phyloP scores from a whole-genome alignment of 2,113 vertebrate genomes.

The Danio rerio region GRCz12tu NC_133198.1:21474001-21474500 shows the following conservation, averaged over 20 bases:
- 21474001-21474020: conserved; percentile 92
- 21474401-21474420: background rate
- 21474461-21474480: conserved; percentile 50
- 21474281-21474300: conserved; percentile 21
- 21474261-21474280: conserved; percentile 86
- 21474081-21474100: background rate
- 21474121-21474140: background rate
- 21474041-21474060: conserved; percentile 91
- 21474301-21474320: background rate
- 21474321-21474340: background rate
- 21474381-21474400: background rate
- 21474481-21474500: conserved; percentile 39
- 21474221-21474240: conserved; percentile 92
- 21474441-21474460: conserved; percentile 47
- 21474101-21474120: background rate
- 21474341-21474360: background rate
- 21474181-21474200: conserved; percentile 92
- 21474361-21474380: background rate
- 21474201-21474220: conserved; percentile 89
- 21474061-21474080: conserved; percentile 88
- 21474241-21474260: conserved; percentile 86
- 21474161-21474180: conserved; percentile 88
- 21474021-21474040: conserved; percentile 91
- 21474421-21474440: background rate
- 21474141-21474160: conserved; percentile 75